Base-by-base conservation (phyloP, 2,797 vertebrate genomes). In the Chaunax sp. region DNA sequence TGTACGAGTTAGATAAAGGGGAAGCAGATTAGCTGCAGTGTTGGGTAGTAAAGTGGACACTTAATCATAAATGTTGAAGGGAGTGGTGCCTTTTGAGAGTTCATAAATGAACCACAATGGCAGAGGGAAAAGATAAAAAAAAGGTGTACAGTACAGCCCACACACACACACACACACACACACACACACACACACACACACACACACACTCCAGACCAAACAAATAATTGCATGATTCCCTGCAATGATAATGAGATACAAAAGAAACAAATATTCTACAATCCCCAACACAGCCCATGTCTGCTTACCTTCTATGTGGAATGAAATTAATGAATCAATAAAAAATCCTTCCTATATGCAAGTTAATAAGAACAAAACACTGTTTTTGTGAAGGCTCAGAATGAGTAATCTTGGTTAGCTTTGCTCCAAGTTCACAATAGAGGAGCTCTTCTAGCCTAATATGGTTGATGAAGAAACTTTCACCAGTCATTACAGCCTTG, bases 21-120 rank as follows among this genome's bases (percentile, higher is more conserved):
- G 72, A 73, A 72, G 26, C 26, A 50, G 50, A 79, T 81, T 57
- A 52, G 70, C 65, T 51, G 58, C 38, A 46, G 28, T 60, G 69
- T 46, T 57, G 40, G 60, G 61, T 6, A 18, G 47, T 67, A 79
- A 86, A 82, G 82, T 80, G 72, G 78, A 64, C 69, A 77, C 45
- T 86, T 77, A 62, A 90, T 88, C 82, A 86, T 75, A 75, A 66
- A 80, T 46, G 68, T 44, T 66, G 49, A 46, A 71, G 44, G 44
- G 76, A 59, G 20, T 23, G 16, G 56, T 35, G 40, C 22, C 64
- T 64, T 59, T 46, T 69, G 25, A 75, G 62, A 69, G 40, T 16
- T 37, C 37, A 53, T 49, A 55, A 57, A 64, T 46, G 51, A 73
- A 47, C n/a, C 28, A 23, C 37, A 46, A 41, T 63, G 25, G 47